Evolutionary conservation across 2,888 invertebrate species (phyloP), one percentile per base, ranked within the genome.

Genomic region (Tetragnatha montana): DNA sequence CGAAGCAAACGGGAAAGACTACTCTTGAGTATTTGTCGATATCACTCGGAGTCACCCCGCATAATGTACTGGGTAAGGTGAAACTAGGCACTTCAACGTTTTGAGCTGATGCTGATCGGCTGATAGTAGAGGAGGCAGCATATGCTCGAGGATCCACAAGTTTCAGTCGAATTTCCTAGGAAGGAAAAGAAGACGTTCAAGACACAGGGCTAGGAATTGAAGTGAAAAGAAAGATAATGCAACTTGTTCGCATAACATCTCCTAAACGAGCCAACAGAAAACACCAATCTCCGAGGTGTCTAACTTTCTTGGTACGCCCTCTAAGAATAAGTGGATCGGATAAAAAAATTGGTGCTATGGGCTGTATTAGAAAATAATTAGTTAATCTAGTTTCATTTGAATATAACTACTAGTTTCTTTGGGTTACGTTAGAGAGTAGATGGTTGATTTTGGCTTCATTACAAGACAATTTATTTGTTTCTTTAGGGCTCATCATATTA

Each of bases 1-100:
- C 97, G 95, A 99, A 99, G 95, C 98, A 97, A 93, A 98, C 97
- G 86, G 99, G 99, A 94, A 99, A 99, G 93, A 98, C 96, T 94
- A 99, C 98, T 93, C 99, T 96, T 91, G 99, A 98, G 94, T 99
- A 99, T 95, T 99, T 99, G 96, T 99, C 99, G 94, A 99, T 99
- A 94, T 98, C 98, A 94, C 98, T 98, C 90, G 98, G 98, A 93
- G 98, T 98, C 94, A 98, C 97, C 93, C 94, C 97, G 94, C 96
- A 95, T 50, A 92, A 71, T 22, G 88, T 91, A 80, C 89, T 92
- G 22, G 88, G 91, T 69, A 91, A 88, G 50, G 87, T 89, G 19
- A 85, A 83, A 70, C 68, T 74, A 70, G 89, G 80, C 82, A 82
- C 81, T 75, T 89, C 89, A 35, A 88, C 75, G 60, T 87, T 87